A percentile compares a stretch with the other conserved stretches of the same genome.
Conservation (phyloP, 2,888 invertebrate genomes). For the Drosophila kokeensis region DNA sequence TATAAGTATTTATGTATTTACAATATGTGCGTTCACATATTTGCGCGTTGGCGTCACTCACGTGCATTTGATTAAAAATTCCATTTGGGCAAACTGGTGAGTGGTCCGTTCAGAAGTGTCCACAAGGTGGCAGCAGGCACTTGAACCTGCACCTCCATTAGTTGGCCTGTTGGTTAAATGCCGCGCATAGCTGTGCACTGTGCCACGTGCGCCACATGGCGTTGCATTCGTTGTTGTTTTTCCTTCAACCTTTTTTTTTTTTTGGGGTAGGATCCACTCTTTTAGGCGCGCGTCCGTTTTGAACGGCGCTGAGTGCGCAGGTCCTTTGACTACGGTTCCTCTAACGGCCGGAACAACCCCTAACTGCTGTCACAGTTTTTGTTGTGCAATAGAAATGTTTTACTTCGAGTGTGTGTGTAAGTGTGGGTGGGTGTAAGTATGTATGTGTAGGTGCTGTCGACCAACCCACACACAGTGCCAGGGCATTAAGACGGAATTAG, state of each 20-base stretch:
- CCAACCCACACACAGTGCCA: constrained; percentile 70
- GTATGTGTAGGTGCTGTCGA: constrained; percentile 68
- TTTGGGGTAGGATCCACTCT: constrained; percentile 77
- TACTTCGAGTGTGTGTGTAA: constrained; percentile 18
- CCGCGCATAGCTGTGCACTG: constrained; percentile 35
- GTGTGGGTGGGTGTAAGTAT: constrained; percentile 7
- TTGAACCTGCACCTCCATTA: constrained; percentile 14
- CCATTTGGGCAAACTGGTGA: constrained; percentile 29
- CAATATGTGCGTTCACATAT: constrained; percentile 47
- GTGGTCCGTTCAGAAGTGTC: constrained; percentile 16
- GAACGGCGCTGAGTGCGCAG: constrained; percentile 68
- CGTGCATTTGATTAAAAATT: constrained; percentile 60
- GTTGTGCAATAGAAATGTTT: constrained; percentile 65
- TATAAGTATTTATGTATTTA: constrained; percentile 13
- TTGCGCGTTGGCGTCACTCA: constrained; percentile 56
- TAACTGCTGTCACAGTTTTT: constrained; percentile 55
- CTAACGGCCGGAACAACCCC: constrained; percentile 78
- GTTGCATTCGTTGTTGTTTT: constrained; percentile 33
- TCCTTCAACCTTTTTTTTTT: constrained; percentile 21
- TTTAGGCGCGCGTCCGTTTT: constrained; percentile 60
- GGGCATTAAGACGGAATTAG: constrained; percentile 54
- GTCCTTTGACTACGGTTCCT: constrained; percentile 54
- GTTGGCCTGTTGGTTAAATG: constrained; percentile 26
- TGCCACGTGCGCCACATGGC: constrained; percentile 55
- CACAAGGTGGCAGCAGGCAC: constrained; percentile 8